Evolutionary conservation across 2,888 invertebrate species (phyloP), one percentile per base, ranked within the genome.

Genomic region (Diachrysia chrysitis): DNA sequence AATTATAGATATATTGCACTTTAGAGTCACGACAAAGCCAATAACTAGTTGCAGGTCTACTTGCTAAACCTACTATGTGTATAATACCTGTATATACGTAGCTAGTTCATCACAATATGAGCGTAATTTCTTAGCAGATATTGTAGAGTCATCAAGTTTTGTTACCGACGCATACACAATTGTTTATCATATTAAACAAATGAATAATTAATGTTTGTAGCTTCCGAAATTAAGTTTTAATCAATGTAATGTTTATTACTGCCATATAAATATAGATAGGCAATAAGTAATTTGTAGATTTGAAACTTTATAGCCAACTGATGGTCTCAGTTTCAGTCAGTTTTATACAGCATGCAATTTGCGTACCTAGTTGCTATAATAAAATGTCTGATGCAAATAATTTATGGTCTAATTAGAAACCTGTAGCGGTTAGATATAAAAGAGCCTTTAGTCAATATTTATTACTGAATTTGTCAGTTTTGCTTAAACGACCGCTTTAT

Each of bases 361-460:
- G 42, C 37, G 37, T 51, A 23, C 37, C 32, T 42, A 58, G 32
- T 53, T 73, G 16, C 23, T 51, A 51, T 61, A 32, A 55, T 55
- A 71, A 70, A 76, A 55, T 32, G 46, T 57, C 64, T 53, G 25
- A 48, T 61, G 17, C 17, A 25, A 9, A 58, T 75, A 60, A 71
- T 76, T 73, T 71, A 58, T 19, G 42, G 35, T 61, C 25, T 65
- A 61, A 73, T 76, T 70, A 76, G 71, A 58, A 60, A 48, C 9
- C 14, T 0, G 10, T 32, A 48, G 2, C 10, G 10, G 14, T 7
- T 9, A 6, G 6, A 7, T 42, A n/a, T 42, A 19, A 12, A n/a
- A 10, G 2, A 14, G 21, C 14, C 4, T 21, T 56, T 35, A 56
- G 12, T 35, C 17, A 56, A 17, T 32, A 12, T 55, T 12, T 19